phyloP scores from a whole-genome alignment of 2,888 invertebrate genomes.

The Nomada flava region DNA sequence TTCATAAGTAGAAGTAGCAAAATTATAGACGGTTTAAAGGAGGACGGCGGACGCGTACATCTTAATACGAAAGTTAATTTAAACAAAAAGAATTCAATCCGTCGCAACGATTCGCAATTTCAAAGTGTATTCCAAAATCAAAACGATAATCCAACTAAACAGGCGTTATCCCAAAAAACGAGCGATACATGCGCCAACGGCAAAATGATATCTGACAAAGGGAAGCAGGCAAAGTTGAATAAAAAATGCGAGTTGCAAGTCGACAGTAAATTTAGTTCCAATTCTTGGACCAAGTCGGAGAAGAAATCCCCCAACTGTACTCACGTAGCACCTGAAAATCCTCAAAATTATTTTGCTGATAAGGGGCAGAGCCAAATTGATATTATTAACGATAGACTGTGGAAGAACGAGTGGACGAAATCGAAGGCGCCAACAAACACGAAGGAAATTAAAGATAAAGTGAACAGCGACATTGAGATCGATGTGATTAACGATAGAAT shows the following conservation, averaged over 20 bases:
- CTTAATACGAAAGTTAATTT: conserved; percentile 38
- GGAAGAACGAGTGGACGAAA: conserved; percentile 80
- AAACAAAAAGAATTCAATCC: conserved; percentile 62
- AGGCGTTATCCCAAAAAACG: conserved; percentile 35
- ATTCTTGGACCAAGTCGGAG: conserved; percentile 56
- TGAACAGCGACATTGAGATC: conserved; percentile 71
- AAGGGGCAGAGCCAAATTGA: conserved; percentile 73
- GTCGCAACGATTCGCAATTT: conserved; percentile 47
- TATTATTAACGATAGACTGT: conserved; percentile 80
- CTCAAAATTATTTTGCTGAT: conserved; percentile 38
- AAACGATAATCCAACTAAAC: conserved; percentile 47
- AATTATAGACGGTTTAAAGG: conserved; percentile 44
- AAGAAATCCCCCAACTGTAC: conserved; percentile 53
- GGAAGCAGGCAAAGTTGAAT: conserved; percentile 50
- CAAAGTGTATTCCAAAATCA: conserved; percentile 53
- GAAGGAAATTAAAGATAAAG: conserved; percentile 54
- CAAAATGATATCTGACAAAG: conserved; percentile 59
- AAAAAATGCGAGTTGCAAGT: conserved; percentile 59
- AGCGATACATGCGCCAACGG: conserved; percentile 46
- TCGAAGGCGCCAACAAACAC: conserved; percentile 59
- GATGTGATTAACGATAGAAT: conserved; percentile 81
- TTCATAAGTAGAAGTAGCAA: conserved; percentile 55
- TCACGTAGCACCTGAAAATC: conserved; percentile 35
- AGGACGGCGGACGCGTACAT: conserved; percentile 44
- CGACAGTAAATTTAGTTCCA: conserved; percentile 53